Conservation (phyloP, 92 coral and sea anemone species). For the Umimayanthus kanabou region DNA sequence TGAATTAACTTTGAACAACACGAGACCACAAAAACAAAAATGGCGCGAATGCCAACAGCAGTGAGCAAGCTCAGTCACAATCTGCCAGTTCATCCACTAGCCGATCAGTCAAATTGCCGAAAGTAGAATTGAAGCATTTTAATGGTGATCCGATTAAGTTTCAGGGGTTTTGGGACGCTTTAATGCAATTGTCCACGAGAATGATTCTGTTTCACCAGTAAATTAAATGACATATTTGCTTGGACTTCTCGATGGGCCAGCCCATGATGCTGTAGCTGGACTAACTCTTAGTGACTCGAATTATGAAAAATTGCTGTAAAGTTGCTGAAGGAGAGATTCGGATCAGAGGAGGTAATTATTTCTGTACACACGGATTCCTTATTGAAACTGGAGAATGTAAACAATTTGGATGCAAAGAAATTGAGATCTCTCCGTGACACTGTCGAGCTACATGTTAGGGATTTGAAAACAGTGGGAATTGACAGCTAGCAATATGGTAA, state of each 20-base stretch:
- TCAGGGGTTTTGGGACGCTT: constrained; percentile 20
- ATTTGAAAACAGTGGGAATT: neutral
- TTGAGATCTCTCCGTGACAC: constrained; percentile 9
- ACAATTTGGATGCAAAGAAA: neutral
- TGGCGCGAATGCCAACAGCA: constrained; percentile 21
- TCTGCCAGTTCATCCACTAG: neutral
- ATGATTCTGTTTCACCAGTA: neutral
- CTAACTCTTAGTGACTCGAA: neutral
- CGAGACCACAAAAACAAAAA: constrained; percentile 20
- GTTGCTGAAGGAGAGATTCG: constrained; percentile 33
- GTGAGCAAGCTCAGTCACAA: constrained; percentile 1
- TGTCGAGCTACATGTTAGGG: constrained; percentile 1
- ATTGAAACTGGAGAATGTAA: constrained; percentile 18
- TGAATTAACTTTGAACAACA: neutral
- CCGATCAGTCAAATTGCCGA: neutral
- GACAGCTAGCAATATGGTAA: constrained; percentile 27
- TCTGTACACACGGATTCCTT: constrained; percentile 34
- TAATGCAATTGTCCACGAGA: neutral
- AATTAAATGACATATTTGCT: constrained; percentile 22
- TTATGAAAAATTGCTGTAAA: constrained; percentile 7
- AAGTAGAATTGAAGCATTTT: constrained; percentile 17
- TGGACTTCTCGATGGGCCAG: neutral
- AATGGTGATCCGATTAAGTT: neutral
- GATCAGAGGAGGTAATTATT: constrained; percentile 33
- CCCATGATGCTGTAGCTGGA: neutral